A percentile compares a stretch with the other conserved stretches of the same genome.
Conservation (phyloP, 2,113 vertebrate genomes). For the Zosterops borbonicus region DNA sequence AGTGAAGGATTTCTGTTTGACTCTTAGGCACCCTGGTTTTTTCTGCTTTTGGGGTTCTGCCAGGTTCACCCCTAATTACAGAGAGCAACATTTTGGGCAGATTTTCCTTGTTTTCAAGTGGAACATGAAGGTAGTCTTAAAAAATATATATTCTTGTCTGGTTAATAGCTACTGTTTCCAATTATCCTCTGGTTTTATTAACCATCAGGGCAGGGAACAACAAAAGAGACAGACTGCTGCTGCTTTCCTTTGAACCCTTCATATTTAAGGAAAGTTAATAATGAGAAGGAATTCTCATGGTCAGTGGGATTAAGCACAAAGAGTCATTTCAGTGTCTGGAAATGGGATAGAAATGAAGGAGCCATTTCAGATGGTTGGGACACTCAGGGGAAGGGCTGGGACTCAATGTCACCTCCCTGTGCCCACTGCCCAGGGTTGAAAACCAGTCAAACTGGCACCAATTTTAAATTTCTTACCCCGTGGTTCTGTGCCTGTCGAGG, state of each 20-base stretch:
- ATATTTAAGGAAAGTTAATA: conserved; percentile 23
- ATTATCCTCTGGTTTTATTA: conserved; percentile 47
- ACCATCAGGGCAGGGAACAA: background rate
- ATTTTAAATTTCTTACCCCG: background rate
- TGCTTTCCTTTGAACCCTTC: conserved; percentile 44
- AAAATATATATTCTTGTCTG: background rate
- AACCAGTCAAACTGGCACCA: background rate
- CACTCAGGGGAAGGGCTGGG: background rate
- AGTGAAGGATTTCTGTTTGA: background rate
- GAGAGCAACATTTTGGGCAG: background rate
- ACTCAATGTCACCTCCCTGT: rapidly evolving
- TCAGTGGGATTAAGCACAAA: conserved; percentile 10
- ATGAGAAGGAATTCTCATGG: conserved; percentile 38
- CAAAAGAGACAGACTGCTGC: conserved; percentile 29
- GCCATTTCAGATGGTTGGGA: background rate
- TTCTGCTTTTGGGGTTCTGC: background rate
- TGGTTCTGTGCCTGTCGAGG: background rate
- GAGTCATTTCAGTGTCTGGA: conserved; percentile 16
- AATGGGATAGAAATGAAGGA: background rate
- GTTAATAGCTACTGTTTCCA: conserved; percentile 40
- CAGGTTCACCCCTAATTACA: background rate
- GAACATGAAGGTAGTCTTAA: background rate
- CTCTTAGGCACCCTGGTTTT: background rate
- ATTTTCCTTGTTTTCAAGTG: background rate
- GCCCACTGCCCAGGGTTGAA: background rate